Conservation (phyloP, 2,113 vertebrate species). For the Okapia johnstoni region DNA sequence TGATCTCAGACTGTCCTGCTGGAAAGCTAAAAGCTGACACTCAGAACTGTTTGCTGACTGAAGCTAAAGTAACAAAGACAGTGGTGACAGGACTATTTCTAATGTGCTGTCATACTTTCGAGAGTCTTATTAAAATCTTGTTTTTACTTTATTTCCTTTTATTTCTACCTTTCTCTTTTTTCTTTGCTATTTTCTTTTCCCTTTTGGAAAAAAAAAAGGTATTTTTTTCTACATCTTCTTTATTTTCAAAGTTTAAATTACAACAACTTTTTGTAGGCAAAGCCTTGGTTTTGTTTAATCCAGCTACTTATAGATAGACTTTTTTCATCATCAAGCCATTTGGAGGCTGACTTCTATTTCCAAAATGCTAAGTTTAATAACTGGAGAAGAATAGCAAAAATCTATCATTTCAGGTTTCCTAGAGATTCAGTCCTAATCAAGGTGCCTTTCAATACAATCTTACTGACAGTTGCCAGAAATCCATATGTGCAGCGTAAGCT, state of each 20-base stretch:
- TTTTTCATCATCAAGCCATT: background rate
- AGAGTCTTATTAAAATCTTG: background rate
- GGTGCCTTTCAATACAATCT: background rate
- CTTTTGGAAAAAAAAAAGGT: background rate
- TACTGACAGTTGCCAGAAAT: background rate
- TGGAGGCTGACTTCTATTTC: background rate
- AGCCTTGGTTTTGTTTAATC: background rate
- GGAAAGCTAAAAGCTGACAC: background rate
- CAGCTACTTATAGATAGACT: background rate
- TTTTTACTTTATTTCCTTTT: background rate
- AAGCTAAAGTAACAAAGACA: background rate
- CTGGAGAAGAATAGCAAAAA: background rate
- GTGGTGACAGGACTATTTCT: background rate
- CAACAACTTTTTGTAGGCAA: background rate
- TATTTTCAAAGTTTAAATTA: background rate
- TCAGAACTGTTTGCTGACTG: constrained; percentile 23
- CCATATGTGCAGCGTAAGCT: background rate
- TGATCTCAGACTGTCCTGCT: constrained; percentile 6
- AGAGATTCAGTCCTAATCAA: background rate
- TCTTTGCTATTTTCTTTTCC: background rate
- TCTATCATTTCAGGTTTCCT: background rate
- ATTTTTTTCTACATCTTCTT: background rate
- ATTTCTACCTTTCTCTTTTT: background rate
- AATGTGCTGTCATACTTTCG: background rate
- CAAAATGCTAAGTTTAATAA: background rate